These are phyloP conservation scores for Peucedramus taeniatus DNA, from an alignment of 2,113 vertebrate genomes.

Conservation along the genomic window DNA sequence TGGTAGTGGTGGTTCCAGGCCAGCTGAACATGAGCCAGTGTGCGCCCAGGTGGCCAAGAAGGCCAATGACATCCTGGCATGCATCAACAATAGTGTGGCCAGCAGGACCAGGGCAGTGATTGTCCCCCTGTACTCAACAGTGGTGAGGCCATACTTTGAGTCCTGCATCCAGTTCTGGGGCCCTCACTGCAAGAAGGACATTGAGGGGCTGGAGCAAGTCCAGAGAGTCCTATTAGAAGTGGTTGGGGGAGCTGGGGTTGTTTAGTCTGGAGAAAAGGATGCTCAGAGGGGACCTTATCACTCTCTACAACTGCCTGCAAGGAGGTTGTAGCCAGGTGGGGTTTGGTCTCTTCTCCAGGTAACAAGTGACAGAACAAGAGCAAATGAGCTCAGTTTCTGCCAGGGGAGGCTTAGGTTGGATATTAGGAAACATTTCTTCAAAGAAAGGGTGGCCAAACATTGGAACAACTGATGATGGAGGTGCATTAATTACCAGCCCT, in stretches of 20 bases:
- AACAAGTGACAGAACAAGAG: not conserved
- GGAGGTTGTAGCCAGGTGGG: not conserved
- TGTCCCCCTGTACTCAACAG: not conserved
- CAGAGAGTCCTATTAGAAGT: not conserved
- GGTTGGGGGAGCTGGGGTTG: not conserved
- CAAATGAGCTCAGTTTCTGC: not conserved
- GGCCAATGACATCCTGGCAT: not conserved
- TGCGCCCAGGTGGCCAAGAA: not conserved
- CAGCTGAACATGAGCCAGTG: fast-evolving
- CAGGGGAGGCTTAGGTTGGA: too few species aligned
- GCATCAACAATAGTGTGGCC: not conserved
- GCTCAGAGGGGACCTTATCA: not conserved
- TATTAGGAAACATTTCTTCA: not conserved
- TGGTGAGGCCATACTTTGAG: not conserved
- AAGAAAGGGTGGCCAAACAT: not conserved
- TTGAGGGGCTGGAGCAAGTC: not conserved
- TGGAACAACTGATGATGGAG: not conserved
- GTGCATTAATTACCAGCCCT: not conserved
- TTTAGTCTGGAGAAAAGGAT: not conserved
- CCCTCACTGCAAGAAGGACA: not conserved
- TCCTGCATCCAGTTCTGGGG: not conserved
- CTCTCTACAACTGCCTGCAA: not conserved
- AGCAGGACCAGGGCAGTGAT: not conserved
- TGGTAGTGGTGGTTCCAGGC: not conserved
- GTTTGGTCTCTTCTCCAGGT: not conserved